These are phyloP conservation scores for Mus spicilegus DNA, from an alignment of 2,113 vertebrate species.

Conservation along the genomic window DNA sequence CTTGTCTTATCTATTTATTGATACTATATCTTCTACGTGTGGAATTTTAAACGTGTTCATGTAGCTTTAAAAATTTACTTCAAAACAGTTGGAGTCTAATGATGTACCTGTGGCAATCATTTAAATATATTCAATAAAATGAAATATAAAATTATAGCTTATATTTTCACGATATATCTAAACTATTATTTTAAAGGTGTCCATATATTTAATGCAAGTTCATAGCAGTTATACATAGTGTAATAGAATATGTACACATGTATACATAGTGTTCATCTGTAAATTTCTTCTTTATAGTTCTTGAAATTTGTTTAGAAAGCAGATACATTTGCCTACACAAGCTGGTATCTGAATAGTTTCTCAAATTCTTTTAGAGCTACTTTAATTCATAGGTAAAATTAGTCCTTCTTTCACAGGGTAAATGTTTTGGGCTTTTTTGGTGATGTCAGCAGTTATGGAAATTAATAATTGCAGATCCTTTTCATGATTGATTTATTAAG, in stretches of 20 bases:
- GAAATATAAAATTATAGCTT: neutral
- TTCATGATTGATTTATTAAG: neutral
- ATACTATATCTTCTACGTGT: neutral
- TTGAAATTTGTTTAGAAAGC: neutral
- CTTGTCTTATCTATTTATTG: neutral
- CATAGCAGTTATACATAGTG: neutral
- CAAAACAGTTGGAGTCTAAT: neutral
- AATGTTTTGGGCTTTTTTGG: neutral
- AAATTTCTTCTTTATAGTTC: neutral
- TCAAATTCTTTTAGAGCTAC: neutral
- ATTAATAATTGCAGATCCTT: neutral
- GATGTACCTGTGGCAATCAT: neutral
- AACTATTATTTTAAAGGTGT: neutral
- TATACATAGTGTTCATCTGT: neutral
- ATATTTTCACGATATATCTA: neutral
- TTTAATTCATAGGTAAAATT: neutral
- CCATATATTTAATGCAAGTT: neutral
- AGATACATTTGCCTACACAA: neutral
- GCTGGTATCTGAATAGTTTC: neutral
- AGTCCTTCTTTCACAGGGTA: neutral
- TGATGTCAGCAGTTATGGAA: neutral
- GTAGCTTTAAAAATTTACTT: neutral
- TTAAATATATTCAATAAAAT: neutral
- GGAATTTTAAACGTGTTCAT: neutral
- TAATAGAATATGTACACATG: accelerated